Conservation (phyloP, 2,888 invertebrate genomes). For the Andrena camellia region DNA sequence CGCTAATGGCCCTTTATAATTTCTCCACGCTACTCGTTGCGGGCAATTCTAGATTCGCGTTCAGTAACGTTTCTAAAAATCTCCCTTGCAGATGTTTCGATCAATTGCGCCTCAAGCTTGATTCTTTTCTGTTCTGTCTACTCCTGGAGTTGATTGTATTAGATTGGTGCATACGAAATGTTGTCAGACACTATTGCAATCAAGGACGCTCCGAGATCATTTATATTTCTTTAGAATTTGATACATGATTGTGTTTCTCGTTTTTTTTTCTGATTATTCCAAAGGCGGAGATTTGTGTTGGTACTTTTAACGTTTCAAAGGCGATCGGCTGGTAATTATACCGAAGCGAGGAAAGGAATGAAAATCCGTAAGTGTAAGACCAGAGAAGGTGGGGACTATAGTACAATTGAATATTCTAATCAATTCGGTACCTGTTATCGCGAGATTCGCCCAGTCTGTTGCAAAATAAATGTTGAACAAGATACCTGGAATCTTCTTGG, state of each 20-base stretch:
- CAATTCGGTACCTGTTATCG: too few species aligned
- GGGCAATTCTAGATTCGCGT: constrained; percentile 22
- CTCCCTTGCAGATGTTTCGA: background rate
- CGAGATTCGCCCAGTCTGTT: background rate
- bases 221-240: background rate
- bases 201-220: background rate
- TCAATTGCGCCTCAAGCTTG: background rate
- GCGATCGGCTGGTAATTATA: too few species aligned
- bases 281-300: too few species aligned
- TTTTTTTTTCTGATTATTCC: too few species aligned
- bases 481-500: constrained; percentile 6
- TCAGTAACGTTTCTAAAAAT: constrained; percentile 28
- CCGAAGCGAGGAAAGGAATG: too few species aligned
- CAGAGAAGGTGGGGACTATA: too few species aligned
- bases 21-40: constrained; percentile 41
- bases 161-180: constrained; percentile 18
- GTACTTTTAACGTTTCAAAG: too few species aligned
- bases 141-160: background rate
- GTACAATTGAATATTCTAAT: too few species aligned
- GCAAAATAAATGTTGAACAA: too few species aligned
- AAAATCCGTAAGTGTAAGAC: too few species aligned
- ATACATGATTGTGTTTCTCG: background rate
- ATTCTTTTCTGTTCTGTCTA: background rate
- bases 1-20: constrained; percentile 57
- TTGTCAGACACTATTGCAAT: background rate